Percentiles rank a stretch among this genome's conserved stretches.
Evolutionary conservation across 2,888 invertebrate genomes (phyloP).

Genomic region (Brenthis ino): DNA sequence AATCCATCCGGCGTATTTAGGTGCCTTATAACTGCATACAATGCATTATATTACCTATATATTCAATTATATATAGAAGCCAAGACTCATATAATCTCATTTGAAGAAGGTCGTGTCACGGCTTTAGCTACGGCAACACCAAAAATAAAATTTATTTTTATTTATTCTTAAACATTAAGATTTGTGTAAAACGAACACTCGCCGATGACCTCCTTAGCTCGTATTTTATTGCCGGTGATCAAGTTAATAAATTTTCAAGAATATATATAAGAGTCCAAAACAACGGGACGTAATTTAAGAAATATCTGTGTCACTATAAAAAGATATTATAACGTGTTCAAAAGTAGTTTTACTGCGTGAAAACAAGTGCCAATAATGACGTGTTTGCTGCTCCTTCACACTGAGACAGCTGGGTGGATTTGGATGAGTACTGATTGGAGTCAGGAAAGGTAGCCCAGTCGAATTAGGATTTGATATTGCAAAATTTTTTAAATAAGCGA

Average conservation of each 20-base stretch:
- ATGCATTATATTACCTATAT: too few species aligned
- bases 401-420: too few species aligned
- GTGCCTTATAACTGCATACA: too few species aligned
- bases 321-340: slow-evolving; percentile 35
- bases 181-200: slow-evolving; percentile 54
- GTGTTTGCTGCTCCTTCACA: too few species aligned
- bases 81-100: slow-evolving; percentile 1
- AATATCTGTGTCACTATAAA: slow-evolving; percentile 61
- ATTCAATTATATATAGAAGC: too few species aligned
- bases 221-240: slow-evolving; percentile 65
- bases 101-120: slow-evolving; percentile 12
- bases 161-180: slow-evolving; percentile 42
- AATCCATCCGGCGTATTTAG: too few species aligned
- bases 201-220: slow-evolving; percentile 67
- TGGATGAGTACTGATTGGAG: too few species aligned
- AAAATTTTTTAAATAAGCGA: too few species aligned
- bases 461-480: too few species aligned
- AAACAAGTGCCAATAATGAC: neutral
- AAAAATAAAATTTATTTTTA: slow-evolving; percentile 40
- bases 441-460: too few species aligned
- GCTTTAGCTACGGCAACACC: slow-evolving; percentile 20
- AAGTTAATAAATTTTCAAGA: slow-evolving; percentile 65
- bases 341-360: slow-evolving; percentile 23
- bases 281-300: slow-evolving; percentile 55
- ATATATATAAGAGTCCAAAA: slow-evolving; percentile 52